These are phyloP conservation scores for Hypanus sabinus DNA, from an alignment of 2,113 vertebrate genomes.

Conservation along the genomic window DNA sequence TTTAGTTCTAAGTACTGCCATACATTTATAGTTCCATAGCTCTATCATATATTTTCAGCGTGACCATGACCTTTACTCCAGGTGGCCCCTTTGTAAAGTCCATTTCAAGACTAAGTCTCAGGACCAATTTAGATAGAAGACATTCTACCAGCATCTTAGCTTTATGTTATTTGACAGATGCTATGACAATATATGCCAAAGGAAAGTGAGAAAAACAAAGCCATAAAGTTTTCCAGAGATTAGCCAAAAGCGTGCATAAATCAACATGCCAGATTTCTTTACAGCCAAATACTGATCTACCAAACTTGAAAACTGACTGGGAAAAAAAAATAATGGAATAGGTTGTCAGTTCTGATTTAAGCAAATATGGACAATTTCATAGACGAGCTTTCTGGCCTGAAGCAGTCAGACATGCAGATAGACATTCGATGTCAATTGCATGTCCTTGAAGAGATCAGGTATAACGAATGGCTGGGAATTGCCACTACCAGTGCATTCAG, in stretches of 20 bases:
- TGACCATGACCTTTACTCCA: slow-evolving; percentile 34
- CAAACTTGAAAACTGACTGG: slow-evolving; percentile 53
- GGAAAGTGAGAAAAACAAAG: slow-evolving; percentile 36
- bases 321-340: slow-evolving; percentile 48
- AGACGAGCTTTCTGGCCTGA: slow-evolving; percentile 62
- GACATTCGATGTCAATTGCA: slow-evolving; percentile 54
- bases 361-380: slow-evolving; percentile 56
- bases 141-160: slow-evolving; percentile 15
- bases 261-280: slow-evolving; percentile 42
- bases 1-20: background rate
- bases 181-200: slow-evolving; percentile 34
- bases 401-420: slow-evolving; percentile 62
- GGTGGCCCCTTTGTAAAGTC: slow-evolving; percentile 27
- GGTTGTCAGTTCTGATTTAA: slow-evolving; percentile 71
- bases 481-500: slow-evolving; percentile 45
- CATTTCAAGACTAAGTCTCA: slow-evolving; percentile 12
- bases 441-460: slow-evolving; percentile 72
- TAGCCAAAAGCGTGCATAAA: slow-evolving; percentile 26
- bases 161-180: slow-evolving; percentile 30
- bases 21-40: background rate
- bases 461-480: slow-evolving; percentile 51
- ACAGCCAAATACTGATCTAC: slow-evolving; percentile 49
- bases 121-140: slow-evolving; percentile 35
- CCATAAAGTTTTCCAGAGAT: slow-evolving; percentile 21
- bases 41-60: slow-evolving; percentile 25